Evolutionary conservation across 1,140 invertebrate species (phyloP), one percentile per base, ranked within the genome.

Genomic region (Hyphantria cunea): DNA sequence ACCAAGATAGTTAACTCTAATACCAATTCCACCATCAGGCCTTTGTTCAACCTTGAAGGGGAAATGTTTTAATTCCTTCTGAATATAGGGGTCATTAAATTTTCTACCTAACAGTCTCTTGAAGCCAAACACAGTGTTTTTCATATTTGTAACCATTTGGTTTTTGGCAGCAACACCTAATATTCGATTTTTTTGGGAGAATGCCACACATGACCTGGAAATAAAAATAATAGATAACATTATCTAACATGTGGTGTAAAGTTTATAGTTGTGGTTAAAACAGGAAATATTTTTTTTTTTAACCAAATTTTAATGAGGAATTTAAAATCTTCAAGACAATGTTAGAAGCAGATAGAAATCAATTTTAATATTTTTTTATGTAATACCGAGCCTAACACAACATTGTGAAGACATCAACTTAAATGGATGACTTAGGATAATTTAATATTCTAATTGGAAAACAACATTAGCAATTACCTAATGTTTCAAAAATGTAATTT

Each of bases 81-180:
- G 94, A 45, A 97, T 95, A 74, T 95, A 92, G 10, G 96, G 96
- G 92, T 99, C 98, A 74, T 95, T 93, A 82, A 94, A 97, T 80
- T 95, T 95, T 72, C 96, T 92, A 42, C 98, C 99, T 69, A 99
- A 88, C 25, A 99, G 91, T 78, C 97, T 93, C 91, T 99, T 99
- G 82, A 99, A 98, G 51, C 96, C 96, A 92, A 95, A 95, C 52
- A 99, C 93, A 58, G 99, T 99, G 84, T 99, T 99, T 86, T 97
- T 98, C 93, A 99, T 95, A 84, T 99, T 99, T 68, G 97, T 99
- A 10, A 99, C 95, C 91, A 96, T 95, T 84, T 99, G 98, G 84
- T 99, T 99, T 88, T 99, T 99, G 25, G 98, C 98, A 44, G 97
- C 97, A 13, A 98, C 97, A 39, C 99, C 99, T 78, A 99, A 93